Conservation (phyloP, 2,797 vertebrate species). For the Sparidentex hasta region DNA sequence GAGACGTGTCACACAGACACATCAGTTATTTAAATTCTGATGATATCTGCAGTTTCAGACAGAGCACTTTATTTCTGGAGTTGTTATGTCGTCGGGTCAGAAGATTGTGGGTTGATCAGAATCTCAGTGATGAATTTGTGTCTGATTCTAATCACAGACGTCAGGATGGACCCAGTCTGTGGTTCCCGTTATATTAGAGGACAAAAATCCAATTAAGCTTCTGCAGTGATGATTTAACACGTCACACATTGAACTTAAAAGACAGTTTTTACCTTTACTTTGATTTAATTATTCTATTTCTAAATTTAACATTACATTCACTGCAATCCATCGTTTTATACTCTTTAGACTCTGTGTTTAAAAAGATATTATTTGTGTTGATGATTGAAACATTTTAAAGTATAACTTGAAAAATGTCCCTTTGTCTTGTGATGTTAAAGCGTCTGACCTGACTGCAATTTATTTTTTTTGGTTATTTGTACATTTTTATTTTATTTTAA, state of each 20-base stretch:
- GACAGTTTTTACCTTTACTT: neutral
- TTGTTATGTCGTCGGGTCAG: too few species aligned
- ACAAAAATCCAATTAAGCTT: neutral
- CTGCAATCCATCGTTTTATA: neutral
- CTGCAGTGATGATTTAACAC: neutral
- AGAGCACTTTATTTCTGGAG: neutral
- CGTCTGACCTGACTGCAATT: neutral
- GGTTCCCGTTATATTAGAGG: neutral
- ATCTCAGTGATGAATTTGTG: too few species aligned
- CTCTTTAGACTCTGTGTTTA: too few species aligned
- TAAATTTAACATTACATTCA: neutral
- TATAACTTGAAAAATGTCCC: neutral
- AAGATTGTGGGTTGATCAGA: too few species aligned
- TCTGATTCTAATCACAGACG: too few species aligned
- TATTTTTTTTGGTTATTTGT: neutral
- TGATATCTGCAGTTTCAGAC: too few species aligned
- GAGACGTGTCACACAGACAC: too few species aligned
- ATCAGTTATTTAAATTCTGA: too few species aligned
- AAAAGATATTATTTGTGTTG: too few species aligned
- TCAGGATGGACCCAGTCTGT: too few species aligned
- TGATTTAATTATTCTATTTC: neutral
- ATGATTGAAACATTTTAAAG: too few species aligned
- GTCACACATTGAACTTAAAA: neutral
- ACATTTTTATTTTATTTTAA: neutral
- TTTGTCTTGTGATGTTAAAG: neutral